phyloP scores from a whole-genome alignment of 2,888 invertebrate species.

The Phania funesta region DNA sequence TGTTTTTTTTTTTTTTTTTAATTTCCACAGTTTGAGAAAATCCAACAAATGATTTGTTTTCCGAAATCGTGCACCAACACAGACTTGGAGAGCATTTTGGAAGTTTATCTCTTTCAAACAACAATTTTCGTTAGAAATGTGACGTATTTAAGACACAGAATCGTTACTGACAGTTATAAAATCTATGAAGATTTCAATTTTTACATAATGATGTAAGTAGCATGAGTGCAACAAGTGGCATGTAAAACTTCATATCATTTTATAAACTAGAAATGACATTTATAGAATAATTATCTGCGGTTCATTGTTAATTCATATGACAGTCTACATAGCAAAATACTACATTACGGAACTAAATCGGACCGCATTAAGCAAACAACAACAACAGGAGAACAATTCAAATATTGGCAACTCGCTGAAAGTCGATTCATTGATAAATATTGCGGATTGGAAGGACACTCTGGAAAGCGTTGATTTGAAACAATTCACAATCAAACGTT shows the following conservation, averaged over 20 bases:
- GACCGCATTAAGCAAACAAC: neutral
- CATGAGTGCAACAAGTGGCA: neutral
- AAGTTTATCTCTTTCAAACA: constrained; percentile 71
- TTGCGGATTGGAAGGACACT: constrained; percentile 55
- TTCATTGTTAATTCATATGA: constrained; percentile 59
- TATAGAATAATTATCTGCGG: constrained; percentile 59
- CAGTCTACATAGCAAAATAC: constrained; percentile 56
- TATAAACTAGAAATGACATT: neutral
- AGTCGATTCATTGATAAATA: constrained; percentile 32
- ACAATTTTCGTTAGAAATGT: constrained; percentile 72
- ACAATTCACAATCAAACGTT: constrained; percentile 43
- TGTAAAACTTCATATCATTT: neutral
- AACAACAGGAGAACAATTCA: constrained; percentile 1
- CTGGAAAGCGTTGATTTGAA: constrained; percentile 56
- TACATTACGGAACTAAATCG: constrained; percentile 52
- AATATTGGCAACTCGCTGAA: constrained; percentile 1
- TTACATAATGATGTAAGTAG: constrained; percentile 73
- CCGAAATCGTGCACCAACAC: constrained; percentile 72
- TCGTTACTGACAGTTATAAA: constrained; percentile 71
- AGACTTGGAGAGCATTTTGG: constrained; percentile 73
- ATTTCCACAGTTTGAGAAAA: constrained; percentile 67
- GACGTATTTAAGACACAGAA: constrained; percentile 71
- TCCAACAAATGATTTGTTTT: constrained; percentile 74
- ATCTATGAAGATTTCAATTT: constrained; percentile 72
- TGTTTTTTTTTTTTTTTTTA: neutral